These are phyloP conservation scores for Drosophila hamatofila DNA, from an alignment of 2,888 invertebrate genomes.

Conservation along the genomic window DNA sequence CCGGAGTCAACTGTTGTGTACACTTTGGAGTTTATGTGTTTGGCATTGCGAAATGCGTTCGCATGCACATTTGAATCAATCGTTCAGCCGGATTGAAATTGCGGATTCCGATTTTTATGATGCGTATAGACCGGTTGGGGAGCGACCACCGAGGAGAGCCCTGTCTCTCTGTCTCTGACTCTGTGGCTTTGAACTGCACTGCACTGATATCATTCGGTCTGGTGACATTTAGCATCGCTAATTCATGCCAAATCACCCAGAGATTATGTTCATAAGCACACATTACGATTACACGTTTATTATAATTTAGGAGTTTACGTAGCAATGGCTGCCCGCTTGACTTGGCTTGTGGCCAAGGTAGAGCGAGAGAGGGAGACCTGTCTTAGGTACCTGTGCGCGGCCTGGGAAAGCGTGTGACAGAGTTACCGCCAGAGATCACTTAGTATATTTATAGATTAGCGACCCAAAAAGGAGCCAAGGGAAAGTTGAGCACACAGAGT, in stretches of 20 bases:
- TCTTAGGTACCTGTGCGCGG: conserved; percentile 1
- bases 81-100: conserved; percentile 53
- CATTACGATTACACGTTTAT: conserved; percentile 84
- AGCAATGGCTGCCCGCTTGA: background rate
- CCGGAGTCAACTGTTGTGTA: conserved; percentile 53
- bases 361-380: background rate
- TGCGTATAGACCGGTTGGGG: conserved; percentile 53
- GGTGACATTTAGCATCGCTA: conserved; percentile 82
- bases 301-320: conserved; percentile 81
- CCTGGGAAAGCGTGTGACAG: conserved; percentile 57
- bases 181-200: conserved; percentile 33
- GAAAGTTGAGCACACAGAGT: conserved; percentile 50
- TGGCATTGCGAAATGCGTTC: conserved; percentile 74
- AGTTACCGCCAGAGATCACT: conserved; percentile 43
- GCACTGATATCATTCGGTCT: conserved; percentile 64
- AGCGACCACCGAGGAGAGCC: conserved; percentile 30
- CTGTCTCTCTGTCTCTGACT: background rate
- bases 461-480: conserved; percentile 50
- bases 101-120: conserved; percentile 59
- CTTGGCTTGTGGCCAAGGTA: background rate
- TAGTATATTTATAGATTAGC: conserved; percentile 53
- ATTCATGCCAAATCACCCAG: conserved; percentile 80
- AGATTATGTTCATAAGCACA: conserved; percentile 82
- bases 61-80: conserved; percentile 77
- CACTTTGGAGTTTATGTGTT: conserved; percentile 72